phyloP scores from a whole-genome alignment of 2,888 invertebrate species.

The Hydraecia micacea region DNA sequence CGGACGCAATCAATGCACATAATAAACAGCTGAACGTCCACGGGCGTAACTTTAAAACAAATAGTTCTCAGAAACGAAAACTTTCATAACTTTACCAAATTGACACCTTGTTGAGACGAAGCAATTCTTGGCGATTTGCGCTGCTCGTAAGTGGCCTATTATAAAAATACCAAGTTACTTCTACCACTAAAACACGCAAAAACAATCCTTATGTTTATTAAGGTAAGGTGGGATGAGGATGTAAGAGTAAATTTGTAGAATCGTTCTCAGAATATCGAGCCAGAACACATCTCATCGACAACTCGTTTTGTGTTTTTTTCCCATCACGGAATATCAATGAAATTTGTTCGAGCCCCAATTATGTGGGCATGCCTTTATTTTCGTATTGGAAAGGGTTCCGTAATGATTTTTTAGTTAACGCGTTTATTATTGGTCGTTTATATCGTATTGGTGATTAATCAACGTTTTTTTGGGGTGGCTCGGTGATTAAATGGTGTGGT shows the following conservation, averaged over 20 bases:
- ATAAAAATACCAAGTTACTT: slow-evolving; percentile 78
- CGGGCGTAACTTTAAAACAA: slow-evolving; percentile 86
- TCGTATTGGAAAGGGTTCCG: slow-evolving; percentile 75
- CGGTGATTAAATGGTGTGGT: slow-evolving; percentile 64
- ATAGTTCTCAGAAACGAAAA: slow-evolving; percentile 87
- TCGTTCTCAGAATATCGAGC: slow-evolving; percentile 82
- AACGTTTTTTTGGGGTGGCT: slow-evolving; percentile 55
- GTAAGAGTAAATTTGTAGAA: slow-evolving; percentile 69
- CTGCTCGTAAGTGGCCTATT: slow-evolving; percentile 89
- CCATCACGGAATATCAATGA: slow-evolving; percentile 90
- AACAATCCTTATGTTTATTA: slow-evolving; percentile 50
- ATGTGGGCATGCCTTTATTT: slow-evolving; percentile 86
- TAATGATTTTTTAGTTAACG: slow-evolving; percentile 73
- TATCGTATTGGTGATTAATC: slow-evolving; percentile 69
- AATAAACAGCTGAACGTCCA: slow-evolving; percentile 78
- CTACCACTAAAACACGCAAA: slow-evolving; percentile 43
- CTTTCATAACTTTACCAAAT: slow-evolving; percentile 90
- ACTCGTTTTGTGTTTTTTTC: slow-evolving; percentile 87
- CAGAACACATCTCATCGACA: slow-evolving; percentile 87
- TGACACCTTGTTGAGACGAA: slow-evolving; percentile 89
- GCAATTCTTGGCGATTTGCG: slow-evolving; percentile 89
- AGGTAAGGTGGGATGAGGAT: slow-evolving; percentile 46
- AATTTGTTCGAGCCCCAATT: slow-evolving; percentile 89
- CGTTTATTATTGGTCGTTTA: slow-evolving; percentile 69
- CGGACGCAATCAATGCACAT: slow-evolving; percentile 82